Percentiles rank a stretch among this genome's conserved stretches.
Evolutionary conservation across 2,113 vertebrate genomes (phyloP).

Genomic region (Syngnathus scovelli): DNA sequence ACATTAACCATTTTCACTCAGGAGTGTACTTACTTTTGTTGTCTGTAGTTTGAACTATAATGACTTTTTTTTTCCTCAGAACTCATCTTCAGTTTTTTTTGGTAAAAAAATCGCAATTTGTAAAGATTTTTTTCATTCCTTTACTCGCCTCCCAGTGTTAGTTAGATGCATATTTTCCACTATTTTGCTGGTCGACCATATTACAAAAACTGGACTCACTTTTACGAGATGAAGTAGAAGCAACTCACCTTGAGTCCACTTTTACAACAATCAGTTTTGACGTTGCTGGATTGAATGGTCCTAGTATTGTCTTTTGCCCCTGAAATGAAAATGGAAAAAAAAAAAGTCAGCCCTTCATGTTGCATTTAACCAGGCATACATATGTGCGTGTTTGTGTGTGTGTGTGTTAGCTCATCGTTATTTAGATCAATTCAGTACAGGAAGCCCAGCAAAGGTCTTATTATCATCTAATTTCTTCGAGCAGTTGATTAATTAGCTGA

Average conservation of each 20-base stretch:
- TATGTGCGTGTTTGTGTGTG: neutral
- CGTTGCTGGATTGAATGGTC: slow-evolving; percentile 28
- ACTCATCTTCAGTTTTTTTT: too few relatives aligned
- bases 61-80: neutral
- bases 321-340: slow-evolving; percentile 43
- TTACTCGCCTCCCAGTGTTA: too few relatives aligned
- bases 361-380: slow-evolving; percentile 11
- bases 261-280: slow-evolving; percentile 59
- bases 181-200: neutral
- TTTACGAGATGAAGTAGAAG: slow-evolving; percentile 19
- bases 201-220: neutral
- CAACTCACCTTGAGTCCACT: slow-evolving; percentile 46
- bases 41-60: neutral
- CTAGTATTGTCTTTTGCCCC: slow-evolving; percentile 24
- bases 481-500: slow-evolving; percentile 59
- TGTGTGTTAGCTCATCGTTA: neutral
- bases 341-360: slow-evolving; percentile 28
- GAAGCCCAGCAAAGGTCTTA: slow-evolving; percentile 37
- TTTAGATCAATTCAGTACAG: slow-evolving; percentile 7
- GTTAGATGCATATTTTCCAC: too few relatives aligned
- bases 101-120: too few relatives aligned
- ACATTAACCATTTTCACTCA: neutral
- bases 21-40: neutral
- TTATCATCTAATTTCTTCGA: slow-evolving; percentile 50
- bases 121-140: too few relatives aligned